These are phyloP conservation scores for Etheostoma nigrum DNA, from an alignment of 2,797 vertebrate genomes.

Conservation along the genomic window DNA sequence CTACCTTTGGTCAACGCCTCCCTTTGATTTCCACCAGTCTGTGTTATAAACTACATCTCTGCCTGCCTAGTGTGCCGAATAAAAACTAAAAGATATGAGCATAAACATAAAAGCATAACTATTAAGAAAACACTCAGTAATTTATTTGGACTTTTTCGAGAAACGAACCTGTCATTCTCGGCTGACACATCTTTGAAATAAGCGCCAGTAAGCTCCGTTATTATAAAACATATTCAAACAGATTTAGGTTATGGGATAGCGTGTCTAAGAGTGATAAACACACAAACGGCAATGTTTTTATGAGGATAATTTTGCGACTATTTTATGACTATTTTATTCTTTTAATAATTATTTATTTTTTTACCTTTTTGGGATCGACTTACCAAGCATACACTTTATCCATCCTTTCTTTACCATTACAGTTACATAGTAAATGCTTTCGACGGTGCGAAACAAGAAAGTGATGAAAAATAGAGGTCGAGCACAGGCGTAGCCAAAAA, in stretches of 20 bases:
- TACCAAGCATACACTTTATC: conserved; percentile 34
- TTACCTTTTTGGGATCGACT: neutral
- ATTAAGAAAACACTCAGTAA: neutral
- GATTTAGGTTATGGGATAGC: neutral
- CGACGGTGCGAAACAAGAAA: conserved; percentile 30
- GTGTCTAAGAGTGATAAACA: neutral
- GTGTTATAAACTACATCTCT: conserved; percentile 3
- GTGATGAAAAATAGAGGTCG: conserved; percentile 51
- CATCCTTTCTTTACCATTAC: conserved; percentile 6
- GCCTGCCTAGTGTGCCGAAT: neutral
- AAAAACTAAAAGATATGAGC: neutral
- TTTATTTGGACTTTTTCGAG: conserved; percentile 2
- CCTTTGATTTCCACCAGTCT: conserved; percentile 28
- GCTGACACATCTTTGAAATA: conserved; percentile 7
- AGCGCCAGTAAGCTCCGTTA: neutral
- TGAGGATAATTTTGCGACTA: neutral
- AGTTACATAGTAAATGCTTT: neutral
- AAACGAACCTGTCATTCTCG: neutral
- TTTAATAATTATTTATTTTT: neutral
- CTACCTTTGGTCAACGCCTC: conserved; percentile 50
- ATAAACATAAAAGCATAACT: neutral
- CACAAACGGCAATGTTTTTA: neutral
- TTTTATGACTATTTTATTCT: neutral
- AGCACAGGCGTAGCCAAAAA: neutral
- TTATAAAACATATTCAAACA: neutral